Evolutionary conservation across 1,140 invertebrate genomes (phyloP), one percentile per base, ranked within the genome.

Genomic region (Leptestheria dahalacensis): DNA sequence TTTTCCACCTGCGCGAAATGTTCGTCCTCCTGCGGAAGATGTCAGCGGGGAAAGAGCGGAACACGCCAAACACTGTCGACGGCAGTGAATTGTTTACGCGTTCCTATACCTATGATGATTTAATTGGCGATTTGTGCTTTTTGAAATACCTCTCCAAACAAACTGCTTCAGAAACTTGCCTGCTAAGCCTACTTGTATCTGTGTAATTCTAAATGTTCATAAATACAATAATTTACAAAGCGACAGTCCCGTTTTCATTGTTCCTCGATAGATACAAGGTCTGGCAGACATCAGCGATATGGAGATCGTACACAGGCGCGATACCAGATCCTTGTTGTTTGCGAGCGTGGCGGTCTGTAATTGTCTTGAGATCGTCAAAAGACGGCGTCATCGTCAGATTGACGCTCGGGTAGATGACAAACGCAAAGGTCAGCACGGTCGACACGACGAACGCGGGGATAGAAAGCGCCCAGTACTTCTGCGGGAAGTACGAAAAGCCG

Each of bases 401-500:
- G 20, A 88, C 77, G 61, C 84, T 83, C 12, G 90, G 88, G 73
- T 94, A 94, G 63, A 92, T 81, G 50, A 88, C 71, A 67, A 88
- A 83, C 20, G 80, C 84, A 74, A 91, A 88, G 21, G 88, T 69
- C 26, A 81, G 79, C 0, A 89, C 69, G 1, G 77, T 78, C 6
- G 83, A 79, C 57, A 88, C 75, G 48, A 83, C 73, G 70, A 87
- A 84, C 50, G 91, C 79, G 1, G 91, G 91, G 53, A 92, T 74
- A 50, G 87, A 85, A 15, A 91, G 73, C 3, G 88, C 85, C 84
- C 91, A 95, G 69, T 93, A 91, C 67, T 88, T 87, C 66, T 89
- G 82, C 2, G 91, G 86, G 68, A 80, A 82, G 71, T 89, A 92
- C 3, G 83, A 84, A 48, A 90, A 72, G 20, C 85, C 88, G 63